Conservation (phyloP, 2,888 invertebrate genomes). For the Chloroclysta siterata region DNA sequence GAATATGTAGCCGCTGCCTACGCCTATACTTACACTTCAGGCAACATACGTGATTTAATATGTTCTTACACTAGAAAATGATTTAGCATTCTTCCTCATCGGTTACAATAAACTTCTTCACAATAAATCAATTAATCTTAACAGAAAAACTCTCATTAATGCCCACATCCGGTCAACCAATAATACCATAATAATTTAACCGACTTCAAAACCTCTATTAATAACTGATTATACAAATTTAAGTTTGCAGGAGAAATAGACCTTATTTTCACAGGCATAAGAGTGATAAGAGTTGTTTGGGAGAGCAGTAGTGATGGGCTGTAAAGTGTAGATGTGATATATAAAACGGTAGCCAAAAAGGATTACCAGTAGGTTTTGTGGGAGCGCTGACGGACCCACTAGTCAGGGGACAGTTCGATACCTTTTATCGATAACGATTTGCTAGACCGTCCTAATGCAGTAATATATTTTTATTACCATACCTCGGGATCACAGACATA, state of each 20-base stretch:
- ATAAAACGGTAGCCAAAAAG: constrained; percentile 79
- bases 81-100: constrained; percentile 8
- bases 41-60: no score
- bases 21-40: background rate
- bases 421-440: constrained; percentile 21
- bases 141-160: constrained; percentile 49
- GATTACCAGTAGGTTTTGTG: constrained; percentile 70
- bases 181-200: constrained; percentile 61
- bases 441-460: no score
- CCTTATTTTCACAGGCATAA: constrained; percentile 18
- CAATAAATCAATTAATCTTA: constrained; percentile 35
- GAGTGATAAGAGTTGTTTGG: constrained; percentile 15
- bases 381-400: constrained; percentile 61
- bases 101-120: constrained; percentile 16
- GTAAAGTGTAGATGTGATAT: constrained; percentile 51
- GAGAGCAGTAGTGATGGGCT: constrained; percentile 58
- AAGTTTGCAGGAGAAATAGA: constrained; percentile 23
- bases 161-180: constrained; percentile 54
- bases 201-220: constrained; percentile 62
- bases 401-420: constrained; percentile 43
- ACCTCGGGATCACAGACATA: no score
- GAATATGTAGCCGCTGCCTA: background rate
- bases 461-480: no score
- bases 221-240: constrained; percentile 37
- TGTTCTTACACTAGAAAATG: background rate